A percentile compares a stretch with the other conserved stretches of the same genome.
phyloP scores from a whole-genome alignment of 2,888 invertebrate genomes.

The Cheiracanthium punctorium region DNA sequence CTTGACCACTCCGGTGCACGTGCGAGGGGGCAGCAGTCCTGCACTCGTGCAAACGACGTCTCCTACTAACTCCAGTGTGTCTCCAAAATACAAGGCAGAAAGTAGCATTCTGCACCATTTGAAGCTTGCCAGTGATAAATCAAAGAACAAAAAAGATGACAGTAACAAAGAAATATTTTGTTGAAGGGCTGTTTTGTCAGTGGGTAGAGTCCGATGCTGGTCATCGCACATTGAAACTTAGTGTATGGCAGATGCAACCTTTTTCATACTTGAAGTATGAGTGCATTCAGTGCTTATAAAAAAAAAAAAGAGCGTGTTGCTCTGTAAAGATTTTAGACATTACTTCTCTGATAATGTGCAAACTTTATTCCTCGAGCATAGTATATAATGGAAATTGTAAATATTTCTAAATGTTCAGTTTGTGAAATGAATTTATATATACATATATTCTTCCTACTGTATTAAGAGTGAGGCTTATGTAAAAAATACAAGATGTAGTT shows the following conservation, averaged over 20 bases:
- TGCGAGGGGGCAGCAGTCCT: constrained; percentile 58
- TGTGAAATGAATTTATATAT: constrained; percentile 32
- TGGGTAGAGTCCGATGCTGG: constrained; percentile 48
- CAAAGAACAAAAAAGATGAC: constrained; percentile 58
- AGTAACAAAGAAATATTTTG: constrained; percentile 64
- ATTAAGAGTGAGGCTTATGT: constrained; percentile 29
- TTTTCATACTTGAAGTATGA: background rate
- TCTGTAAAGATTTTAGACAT: background rate
- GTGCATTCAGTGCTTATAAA: background rate
- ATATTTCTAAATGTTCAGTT: constrained; percentile 47
- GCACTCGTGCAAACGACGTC: constrained; percentile 53
- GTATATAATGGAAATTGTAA: constrained; percentile 14
- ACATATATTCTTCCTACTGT: constrained; percentile 45
- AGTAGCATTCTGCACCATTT: constrained; percentile 52
- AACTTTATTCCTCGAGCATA: constrained; percentile 7
- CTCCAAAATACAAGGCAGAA: constrained; percentile 51
- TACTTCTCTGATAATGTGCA: background rate
- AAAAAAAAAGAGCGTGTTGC: background rate
- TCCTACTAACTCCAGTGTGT: constrained; percentile 20
- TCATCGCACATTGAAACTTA: constrained; percentile 46
- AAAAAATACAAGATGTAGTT: constrained; percentile 14
- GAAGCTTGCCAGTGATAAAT: constrained; percentile 49
- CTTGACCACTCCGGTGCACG: constrained; percentile 56
- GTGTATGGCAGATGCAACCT: background rate
- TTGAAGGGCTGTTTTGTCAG: constrained; percentile 21